phyloP scores from a whole-genome alignment of 2,888 invertebrate genomes.

The Hanleya hanleyi region DNA sequence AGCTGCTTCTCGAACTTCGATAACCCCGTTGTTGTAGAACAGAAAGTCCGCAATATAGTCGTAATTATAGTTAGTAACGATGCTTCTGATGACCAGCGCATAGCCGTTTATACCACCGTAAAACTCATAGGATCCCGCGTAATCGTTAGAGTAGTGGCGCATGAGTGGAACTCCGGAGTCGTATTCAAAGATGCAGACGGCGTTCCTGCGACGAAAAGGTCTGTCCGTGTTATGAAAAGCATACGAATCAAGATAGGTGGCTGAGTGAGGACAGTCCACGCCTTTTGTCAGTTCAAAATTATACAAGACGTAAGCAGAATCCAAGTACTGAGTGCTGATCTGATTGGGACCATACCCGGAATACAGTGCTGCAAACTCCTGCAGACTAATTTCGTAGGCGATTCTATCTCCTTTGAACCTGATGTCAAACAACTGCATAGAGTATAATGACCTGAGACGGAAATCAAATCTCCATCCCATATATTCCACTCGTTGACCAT shows the following conservation, averaged over 20 bases:
- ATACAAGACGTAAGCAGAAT: too few species aligned
- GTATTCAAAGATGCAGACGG: too few species aligned
- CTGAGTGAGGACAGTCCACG: too few species aligned
- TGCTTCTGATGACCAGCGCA: slow-evolving; percentile 56
- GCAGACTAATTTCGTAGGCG: slow-evolving; percentile 64
- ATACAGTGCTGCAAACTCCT: slow-evolving; percentile 60
- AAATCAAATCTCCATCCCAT: slow-evolving; percentile 67
- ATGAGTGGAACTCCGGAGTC: too few species aligned
- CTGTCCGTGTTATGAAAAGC: slow-evolving; percentile 52
- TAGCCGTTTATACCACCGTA: slow-evolving; percentile 57
- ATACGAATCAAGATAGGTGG: slow-evolving; percentile 67
- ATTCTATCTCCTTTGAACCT: slow-evolving; percentile 61
- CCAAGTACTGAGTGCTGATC: slow-evolving; percentile 41
- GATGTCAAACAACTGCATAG: slow-evolving; percentile 58
- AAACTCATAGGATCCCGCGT: too few species aligned
- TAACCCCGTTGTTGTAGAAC: slow-evolving; percentile 63
- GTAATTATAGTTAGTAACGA: slow-evolving; percentile 57
- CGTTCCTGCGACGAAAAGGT: too few species aligned
- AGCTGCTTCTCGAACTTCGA: slow-evolving; percentile 54
- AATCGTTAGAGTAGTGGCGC: too few species aligned
- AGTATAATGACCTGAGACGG: slow-evolving; percentile 53
- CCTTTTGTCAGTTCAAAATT: slow-evolving; percentile 58
- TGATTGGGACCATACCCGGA: slow-evolving; percentile 55
- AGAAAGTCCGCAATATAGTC: slow-evolving; percentile 67
- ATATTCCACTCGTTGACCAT: slow-evolving; percentile 59